A percentile compares a stretch with the other conserved stretches of the same genome.
phyloP scores from a whole-genome alignment of 2,113 vertebrate species.

The Sula dactylatra region DNA sequence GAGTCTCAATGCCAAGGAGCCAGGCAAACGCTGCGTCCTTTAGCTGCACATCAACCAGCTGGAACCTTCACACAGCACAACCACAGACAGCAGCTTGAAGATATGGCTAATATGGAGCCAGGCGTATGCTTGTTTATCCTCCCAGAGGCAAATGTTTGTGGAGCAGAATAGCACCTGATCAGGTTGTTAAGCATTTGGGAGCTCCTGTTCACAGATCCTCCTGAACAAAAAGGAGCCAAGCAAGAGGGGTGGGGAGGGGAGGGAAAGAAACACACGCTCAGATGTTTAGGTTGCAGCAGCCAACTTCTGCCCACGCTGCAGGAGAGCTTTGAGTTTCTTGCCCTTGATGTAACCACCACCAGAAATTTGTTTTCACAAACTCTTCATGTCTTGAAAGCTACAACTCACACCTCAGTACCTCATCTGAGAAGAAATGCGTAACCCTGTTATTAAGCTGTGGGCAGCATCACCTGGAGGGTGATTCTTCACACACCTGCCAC shows the following conservation, averaged over 20 bases:
- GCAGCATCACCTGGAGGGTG: conserved; percentile 21
- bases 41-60: background rate
- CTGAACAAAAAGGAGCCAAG: background rate
- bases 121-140: background rate
- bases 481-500: background rate
- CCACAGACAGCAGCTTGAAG: background rate
- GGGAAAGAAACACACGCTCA: background rate
- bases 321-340: conserved; percentile 9
- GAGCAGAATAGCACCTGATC: background rate
- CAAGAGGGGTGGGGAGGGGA: background rate
- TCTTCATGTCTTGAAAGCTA: background rate
- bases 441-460: conserved; percentile 34
- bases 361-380: conserved; percentile 47
- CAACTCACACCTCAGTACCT: background rate
- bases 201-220: background rate
- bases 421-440: background rate
- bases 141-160: background rate
- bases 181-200: background rate
- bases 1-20: background rate
- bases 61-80: background rate
- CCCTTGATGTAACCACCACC: conserved; percentile 23
- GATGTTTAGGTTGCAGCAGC: conserved; percentile 26
- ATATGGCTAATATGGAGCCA: background rate
- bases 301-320: background rate
- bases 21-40: fast-evolving